Base-by-base conservation (phyloP, 2,113 vertebrate genomes). In the Sapajus apella region DNA sequence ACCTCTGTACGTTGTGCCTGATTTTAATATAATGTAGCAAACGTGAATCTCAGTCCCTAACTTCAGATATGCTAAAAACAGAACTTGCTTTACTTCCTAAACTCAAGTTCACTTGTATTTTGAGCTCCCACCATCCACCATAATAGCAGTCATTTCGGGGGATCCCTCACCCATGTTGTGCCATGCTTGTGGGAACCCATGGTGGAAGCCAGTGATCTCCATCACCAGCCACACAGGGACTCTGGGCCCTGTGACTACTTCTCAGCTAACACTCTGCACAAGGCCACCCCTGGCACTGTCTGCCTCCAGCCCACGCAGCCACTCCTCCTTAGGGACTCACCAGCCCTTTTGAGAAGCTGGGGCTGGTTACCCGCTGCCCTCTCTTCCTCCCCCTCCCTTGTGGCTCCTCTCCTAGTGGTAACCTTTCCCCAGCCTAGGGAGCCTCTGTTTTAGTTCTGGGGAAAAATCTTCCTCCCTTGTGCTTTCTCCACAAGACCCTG, bases 91-190 rank as follows among this genome's bases (percentile, higher is more conserved):
- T 47, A 55, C n/a, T 94, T 37, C 30, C 35, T 21, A 37, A 87
- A 50, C 61, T 91, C 23, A 7, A 76, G 37, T n/a, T 47, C 21
- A 2, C 8, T 61, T n/a, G 64, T 75, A 5, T 94, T 77, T 73
- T 83, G 87, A 80, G 55, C 35, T 76, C n/a, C 25, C 43, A 30
- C 30, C 10, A 37, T 40, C 30, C 17, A 87, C 35, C 4, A 0
- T 52, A 58, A 45, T 25, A 50, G 4, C 47, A 10, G 35, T 79
- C 70, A 43, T 35, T 47, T n/a, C 27, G 21, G 25, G 70, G 58
- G 0, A 50, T 17, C 9, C 82, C 75, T 56, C 58, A 32, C 8
- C 0, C 0, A 61, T 10, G 6, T 2, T 2, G 5, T 32, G 18
- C 37, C 47, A 16, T 14, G 12, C 17, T 56, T 47, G 10, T n/a